phyloP scores from a whole-genome alignment of 2,113 vertebrate genomes.

The Pyrgilauda ruficollis region DNA sequence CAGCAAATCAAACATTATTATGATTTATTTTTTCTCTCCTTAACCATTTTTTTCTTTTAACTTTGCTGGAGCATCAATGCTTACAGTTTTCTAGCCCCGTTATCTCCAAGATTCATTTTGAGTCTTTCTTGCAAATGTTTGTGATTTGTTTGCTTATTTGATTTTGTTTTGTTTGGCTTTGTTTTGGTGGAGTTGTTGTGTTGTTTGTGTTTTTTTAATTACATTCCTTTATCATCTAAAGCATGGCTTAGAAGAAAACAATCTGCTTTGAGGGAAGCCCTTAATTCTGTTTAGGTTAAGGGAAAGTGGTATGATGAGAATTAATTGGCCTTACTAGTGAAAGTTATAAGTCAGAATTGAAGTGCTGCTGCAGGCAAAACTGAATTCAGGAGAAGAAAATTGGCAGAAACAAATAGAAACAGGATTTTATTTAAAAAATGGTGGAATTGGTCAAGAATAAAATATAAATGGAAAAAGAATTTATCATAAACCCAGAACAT shows the following conservation, averaged over 20 bases:
- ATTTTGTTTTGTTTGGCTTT: background rate
- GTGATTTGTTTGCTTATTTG: background rate
- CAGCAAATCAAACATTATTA: background rate
- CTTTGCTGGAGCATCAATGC: background rate
- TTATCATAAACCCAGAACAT: background rate
- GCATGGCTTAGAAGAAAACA: conserved; percentile 5
- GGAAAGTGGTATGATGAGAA: conserved; percentile 30
- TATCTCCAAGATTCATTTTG: background rate
- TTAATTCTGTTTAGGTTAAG: conserved; percentile 53
- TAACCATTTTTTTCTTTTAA: background rate
- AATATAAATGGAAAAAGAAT: conserved; percentile 32
- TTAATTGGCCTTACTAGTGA: conserved; percentile 49
- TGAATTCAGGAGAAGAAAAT: conserved; percentile 58
- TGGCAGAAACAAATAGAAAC: conserved; percentile 45
- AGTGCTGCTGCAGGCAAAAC: conserved; percentile 57
- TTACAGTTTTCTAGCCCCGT: background rate
- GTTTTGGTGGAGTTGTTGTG: background rate
- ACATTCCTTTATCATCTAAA: conserved; percentile 43
- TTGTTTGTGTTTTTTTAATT: background rate
- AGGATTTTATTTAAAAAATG: conserved; percentile 24
- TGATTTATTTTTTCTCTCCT: background rate
- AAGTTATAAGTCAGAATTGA: conserved; percentile 53
- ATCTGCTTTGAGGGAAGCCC: conserved; percentile 46
- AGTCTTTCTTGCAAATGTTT: background rate
- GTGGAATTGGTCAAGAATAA: conserved; percentile 41